These are phyloP conservation scores for Psephotus haematonotus DNA, from an alignment of 2,113 vertebrate species.

Conservation along the genomic window DNA sequence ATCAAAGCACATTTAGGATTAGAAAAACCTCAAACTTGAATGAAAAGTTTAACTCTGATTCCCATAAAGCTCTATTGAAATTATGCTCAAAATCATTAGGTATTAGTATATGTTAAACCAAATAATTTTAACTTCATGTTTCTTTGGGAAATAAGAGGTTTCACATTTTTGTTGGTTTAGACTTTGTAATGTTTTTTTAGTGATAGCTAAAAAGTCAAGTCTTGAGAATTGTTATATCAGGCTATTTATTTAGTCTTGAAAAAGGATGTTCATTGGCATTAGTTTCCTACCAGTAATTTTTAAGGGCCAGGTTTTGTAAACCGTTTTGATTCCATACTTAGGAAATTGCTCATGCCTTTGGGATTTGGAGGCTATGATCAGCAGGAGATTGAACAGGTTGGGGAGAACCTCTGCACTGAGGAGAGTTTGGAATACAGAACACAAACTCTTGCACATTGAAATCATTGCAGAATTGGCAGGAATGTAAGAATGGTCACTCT, in stretches of 20 bases:
- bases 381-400: background rate
- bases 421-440: background rate
- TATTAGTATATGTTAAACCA: background rate
- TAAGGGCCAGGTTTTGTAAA: background rate
- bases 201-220: background rate
- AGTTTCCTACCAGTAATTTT: background rate
- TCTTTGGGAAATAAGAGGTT: background rate
- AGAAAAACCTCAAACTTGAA: background rate
- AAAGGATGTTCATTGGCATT: background rate
- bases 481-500: accelerated
- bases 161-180: background rate
- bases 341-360: background rate
- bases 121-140: background rate
- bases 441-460: background rate
- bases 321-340: background rate
- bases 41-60: background rate
- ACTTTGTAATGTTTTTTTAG: background rate
- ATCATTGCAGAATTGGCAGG: background rate
- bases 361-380: background rate
- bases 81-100: background rate
- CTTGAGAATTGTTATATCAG: background rate
- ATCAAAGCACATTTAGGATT: background rate
- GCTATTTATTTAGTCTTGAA: background rate
- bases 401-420: background rate
- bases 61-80: background rate